Conservation (phyloP, 1,140 invertebrate genomes). For the Tetranychus urticae region DNA sequence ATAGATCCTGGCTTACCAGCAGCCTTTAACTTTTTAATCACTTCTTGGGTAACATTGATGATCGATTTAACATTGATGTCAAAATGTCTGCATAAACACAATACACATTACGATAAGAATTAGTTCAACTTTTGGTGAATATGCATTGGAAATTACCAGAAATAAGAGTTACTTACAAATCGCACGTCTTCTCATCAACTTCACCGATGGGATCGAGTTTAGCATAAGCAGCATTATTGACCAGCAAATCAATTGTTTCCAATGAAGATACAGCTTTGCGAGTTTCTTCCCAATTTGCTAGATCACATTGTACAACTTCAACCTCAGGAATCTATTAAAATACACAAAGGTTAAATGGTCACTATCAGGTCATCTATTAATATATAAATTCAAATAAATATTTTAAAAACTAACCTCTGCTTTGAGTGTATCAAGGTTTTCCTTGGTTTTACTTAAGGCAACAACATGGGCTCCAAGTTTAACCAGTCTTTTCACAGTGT, state of each 20-base stretch:
- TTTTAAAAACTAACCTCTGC: slow-evolving; percentile 7
- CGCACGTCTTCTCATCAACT: slow-evolving; percentile 36
- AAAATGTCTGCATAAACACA: too few species aligned
- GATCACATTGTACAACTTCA: slow-evolving; percentile 36
- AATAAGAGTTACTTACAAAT: slow-evolving; percentile 29
- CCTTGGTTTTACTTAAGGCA: slow-evolving; percentile 36
- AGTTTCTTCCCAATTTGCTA: slow-evolving; percentile 49
- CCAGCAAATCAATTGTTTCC: slow-evolving; percentile 42
- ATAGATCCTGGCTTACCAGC: slow-evolving; percentile 40
- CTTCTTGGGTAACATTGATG: slow-evolving; percentile 52
- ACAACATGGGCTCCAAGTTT: slow-evolving; percentile 40
- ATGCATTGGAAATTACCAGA: too few species aligned
- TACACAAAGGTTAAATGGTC: too few species aligned
- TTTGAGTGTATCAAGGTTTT: slow-evolving; percentile 7
- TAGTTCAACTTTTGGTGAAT: too few species aligned
- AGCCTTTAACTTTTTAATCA: slow-evolving; percentile 44
- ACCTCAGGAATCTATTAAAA: slow-evolving; percentile 22
- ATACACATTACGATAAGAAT: too few species aligned
- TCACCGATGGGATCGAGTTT: slow-evolving; percentile 35
- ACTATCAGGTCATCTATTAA: too few species aligned
- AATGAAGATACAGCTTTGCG: slow-evolving; percentile 28
- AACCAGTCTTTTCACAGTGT: slow-evolving; percentile 34
- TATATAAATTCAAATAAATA: not conserved
- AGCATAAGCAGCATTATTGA: slow-evolving; percentile 55
- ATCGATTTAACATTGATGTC: slow-evolving; percentile 54